Conservation (phyloP, 2,797 vertebrate genomes). For the Muraenolepis orangiensis region DNA sequence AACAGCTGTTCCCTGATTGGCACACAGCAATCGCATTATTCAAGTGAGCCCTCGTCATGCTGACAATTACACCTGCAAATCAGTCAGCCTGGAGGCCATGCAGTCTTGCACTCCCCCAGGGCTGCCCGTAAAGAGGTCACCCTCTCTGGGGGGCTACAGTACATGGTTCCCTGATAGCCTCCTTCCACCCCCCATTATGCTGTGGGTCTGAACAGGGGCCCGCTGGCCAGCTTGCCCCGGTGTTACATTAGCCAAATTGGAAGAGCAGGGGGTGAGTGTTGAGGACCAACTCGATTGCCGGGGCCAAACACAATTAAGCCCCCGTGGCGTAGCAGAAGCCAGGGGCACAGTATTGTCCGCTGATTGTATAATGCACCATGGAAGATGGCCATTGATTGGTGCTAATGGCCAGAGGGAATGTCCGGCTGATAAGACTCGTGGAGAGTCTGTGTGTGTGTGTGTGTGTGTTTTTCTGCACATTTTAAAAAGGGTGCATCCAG, state of each 20-base stretch:
- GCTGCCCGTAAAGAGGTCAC: conserved; percentile 54
- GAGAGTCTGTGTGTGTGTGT: background rate
- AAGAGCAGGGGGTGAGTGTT: conserved; percentile 13
- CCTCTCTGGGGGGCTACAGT: conserved; percentile 23
- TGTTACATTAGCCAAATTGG: conserved; percentile 19
- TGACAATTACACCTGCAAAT: no score
- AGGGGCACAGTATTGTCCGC: conserved; percentile 8
- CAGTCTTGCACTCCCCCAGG: background rate
- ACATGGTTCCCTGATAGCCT: background rate
- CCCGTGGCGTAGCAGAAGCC: conserved; percentile 19
- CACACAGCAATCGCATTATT: no score
- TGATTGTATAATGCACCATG: conserved; percentile 18
- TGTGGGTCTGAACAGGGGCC: conserved; percentile 49
- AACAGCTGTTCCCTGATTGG: no score
- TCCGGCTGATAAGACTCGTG: conserved; percentile 1
- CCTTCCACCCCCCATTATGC: conserved; percentile 31
- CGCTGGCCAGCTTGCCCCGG: conserved; percentile 44
- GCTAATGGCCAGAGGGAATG: conserved; percentile 9
- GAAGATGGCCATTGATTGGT: conserved; percentile 6
- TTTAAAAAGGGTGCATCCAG: background rate
- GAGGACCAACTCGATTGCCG: conserved; percentile 24
- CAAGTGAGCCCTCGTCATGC: no score
- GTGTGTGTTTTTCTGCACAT: background rate
- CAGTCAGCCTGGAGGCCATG: background rate
- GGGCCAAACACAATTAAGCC: conserved; percentile 17